Evolutionary conservation across 2,797 vertebrate species (phyloP).

Genomic region (Sciaenops ocellatus): DNA sequence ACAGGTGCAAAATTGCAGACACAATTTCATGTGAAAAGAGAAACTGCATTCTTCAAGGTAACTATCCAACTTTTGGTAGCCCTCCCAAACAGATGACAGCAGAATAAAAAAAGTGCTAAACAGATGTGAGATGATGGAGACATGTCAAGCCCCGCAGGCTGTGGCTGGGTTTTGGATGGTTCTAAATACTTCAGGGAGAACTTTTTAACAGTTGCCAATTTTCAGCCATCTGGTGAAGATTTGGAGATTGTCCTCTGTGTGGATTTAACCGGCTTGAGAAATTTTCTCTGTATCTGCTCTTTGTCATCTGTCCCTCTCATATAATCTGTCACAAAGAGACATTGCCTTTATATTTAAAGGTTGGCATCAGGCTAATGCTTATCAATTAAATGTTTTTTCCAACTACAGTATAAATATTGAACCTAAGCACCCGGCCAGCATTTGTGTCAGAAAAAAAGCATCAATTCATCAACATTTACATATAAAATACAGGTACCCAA

Average conservation of each 20-base stretch:
- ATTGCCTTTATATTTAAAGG: background rate
- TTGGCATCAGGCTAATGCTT: background rate
- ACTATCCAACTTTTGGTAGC: background rate
- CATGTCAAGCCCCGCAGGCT: conserved; percentile 13
- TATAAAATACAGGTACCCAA: background rate
- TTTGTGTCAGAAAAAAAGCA: background rate
- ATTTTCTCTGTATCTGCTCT: conserved; percentile 24
- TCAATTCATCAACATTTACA: background rate
- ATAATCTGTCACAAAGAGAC: background rate
- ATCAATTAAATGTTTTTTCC: background rate
- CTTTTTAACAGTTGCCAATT: conserved; percentile 27
- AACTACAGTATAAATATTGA: background rate
- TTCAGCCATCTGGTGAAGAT: conserved; percentile 44
- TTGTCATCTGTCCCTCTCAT: background rate
- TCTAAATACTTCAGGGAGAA: conserved; percentile 32
- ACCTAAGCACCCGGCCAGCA: background rate
- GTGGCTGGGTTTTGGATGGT: conserved; percentile 10
- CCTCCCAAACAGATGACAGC: background rate
- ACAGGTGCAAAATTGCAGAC: background rate
- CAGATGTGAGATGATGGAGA: conserved; percentile 50
- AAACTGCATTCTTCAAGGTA: background rate
- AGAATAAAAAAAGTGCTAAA: background rate
- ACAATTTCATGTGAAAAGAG: background rate
- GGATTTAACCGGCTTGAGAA: conserved; percentile 14
- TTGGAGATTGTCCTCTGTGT: conserved; percentile 4